Conservation (phyloP, 1,140 invertebrate genomes). For the Polyergus mexicanus region DNA sequence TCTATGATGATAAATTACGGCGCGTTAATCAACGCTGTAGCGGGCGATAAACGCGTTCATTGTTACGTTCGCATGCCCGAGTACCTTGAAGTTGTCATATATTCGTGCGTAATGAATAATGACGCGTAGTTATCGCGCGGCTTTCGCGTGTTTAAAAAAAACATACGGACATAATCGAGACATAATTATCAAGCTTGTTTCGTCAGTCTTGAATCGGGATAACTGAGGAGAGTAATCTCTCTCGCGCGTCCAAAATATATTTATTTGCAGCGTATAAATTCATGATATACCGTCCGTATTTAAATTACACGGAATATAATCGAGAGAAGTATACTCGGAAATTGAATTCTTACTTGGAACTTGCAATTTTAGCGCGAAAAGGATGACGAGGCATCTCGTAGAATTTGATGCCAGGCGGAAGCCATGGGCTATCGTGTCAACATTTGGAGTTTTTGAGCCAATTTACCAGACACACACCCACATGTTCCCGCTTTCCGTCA, state of each 20-base stretch:
- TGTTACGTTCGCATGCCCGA: neutral
- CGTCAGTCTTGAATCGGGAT: neutral
- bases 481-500: neutral
- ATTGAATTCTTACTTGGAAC: neutral
- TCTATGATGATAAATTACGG: neutral
- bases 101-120: constrained; percentile 23
- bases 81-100: constrained; percentile 23
- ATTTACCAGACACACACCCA: neutral
- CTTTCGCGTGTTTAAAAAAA: constrained; percentile 43
- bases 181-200: constrained; percentile 25
- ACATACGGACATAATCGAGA: neutral
- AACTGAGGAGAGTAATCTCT: neutral
- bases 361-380: neutral
- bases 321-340: constrained; percentile 6
- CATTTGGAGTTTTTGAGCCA: neutral
- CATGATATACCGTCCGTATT: neutral
- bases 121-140: constrained; percentile 45
- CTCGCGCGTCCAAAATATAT: neutral
- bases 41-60: neutral
- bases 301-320: neutral
- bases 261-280: neutral
- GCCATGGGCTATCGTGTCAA: neutral
- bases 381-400: neutral
- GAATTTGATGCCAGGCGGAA: neutral
- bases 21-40: neutral